These are phyloP conservation scores for Pseudonaja textilis DNA, from an alignment of 2,113 vertebrate species.

Conservation along the genomic window DNA sequence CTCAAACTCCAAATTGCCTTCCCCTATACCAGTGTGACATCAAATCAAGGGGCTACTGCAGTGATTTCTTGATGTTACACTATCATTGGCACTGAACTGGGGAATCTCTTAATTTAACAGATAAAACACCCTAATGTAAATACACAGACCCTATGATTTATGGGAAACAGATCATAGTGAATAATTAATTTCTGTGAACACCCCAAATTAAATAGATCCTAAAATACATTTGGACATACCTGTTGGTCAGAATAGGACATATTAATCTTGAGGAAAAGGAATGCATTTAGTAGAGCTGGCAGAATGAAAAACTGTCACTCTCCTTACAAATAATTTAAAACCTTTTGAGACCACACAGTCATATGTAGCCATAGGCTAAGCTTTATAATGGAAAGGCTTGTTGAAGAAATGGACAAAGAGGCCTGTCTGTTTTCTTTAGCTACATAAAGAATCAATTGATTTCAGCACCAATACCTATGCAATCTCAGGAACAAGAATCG, in stretches of 20 bases:
- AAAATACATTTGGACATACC: conserved; percentile 5
- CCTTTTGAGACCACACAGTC: background rate
- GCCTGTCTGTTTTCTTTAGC: conserved; percentile 5
- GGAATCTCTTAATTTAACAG: background rate
- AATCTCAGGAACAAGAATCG: background rate
- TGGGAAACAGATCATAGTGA: background rate
- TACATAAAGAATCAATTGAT: background rate
- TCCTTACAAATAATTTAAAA: conserved; percentile 18
- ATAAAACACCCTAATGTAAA: conserved; percentile 15
- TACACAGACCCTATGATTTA: background rate
- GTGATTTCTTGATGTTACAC: background rate
- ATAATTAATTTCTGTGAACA: background rate
- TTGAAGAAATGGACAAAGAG: conserved; percentile 1
- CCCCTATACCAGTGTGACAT: background rate
- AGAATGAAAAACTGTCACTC: conserved; percentile 21
- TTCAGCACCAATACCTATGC: background rate
- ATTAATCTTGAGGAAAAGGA: conserved; percentile 17
- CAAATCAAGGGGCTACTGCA: background rate
- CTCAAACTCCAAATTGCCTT: background rate
- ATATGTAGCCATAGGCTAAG: background rate
- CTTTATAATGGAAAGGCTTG: background rate
- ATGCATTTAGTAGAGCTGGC: background rate
- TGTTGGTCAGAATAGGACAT: conserved; percentile 17
- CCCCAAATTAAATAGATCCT: conserved; percentile 16
- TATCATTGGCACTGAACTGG: background rate